phyloP scores from a whole-genome alignment of 1,140 invertebrate genomes.

The Drosophila lacteicornis region DNA sequence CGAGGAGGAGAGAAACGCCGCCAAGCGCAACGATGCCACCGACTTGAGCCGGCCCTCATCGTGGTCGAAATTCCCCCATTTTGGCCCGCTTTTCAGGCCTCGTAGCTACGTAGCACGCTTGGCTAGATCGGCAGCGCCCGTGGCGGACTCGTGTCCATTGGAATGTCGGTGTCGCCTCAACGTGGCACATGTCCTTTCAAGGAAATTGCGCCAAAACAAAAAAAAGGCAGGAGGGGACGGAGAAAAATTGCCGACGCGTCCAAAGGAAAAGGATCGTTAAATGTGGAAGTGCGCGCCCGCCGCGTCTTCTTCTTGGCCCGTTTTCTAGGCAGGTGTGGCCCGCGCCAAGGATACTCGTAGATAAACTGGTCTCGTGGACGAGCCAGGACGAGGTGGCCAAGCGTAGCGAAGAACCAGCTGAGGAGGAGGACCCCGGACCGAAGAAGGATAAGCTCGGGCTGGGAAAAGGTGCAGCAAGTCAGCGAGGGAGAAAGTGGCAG shows the following conservation, averaged over 20 bases:
- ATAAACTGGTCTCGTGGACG: slow-evolving; percentile 71
- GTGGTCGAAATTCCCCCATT: slow-evolving; percentile 61
- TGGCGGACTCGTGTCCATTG: slow-evolving; percentile 67
- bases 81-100: slow-evolving; percentile 52
- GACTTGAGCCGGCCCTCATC: slow-evolving; percentile 66
- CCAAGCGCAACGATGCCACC: slow-evolving; percentile 65
- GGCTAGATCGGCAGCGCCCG: slow-evolving; percentile 50
- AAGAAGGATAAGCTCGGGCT: slow-evolving; percentile 28
- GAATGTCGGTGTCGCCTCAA: slow-evolving; percentile 57
- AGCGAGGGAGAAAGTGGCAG: slow-evolving; percentile 44
- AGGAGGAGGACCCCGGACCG: slow-evolving; percentile 11
- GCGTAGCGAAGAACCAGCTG: slow-evolving; percentile 38
- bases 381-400: slow-evolving; percentile 70
- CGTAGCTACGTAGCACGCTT: slow-evolving; percentile 45
- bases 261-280: slow-evolving; percentile 66
- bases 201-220: slow-evolving; percentile 73
- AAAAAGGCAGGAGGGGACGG: neutral
- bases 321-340: slow-evolving; percentile 78
- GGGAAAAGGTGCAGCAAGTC: slow-evolving; percentile 38
- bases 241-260: slow-evolving; percentile 34
- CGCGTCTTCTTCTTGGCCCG: slow-evolving; percentile 60
- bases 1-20: slow-evolving; percentile 7
- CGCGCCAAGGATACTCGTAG: slow-evolving; percentile 49
- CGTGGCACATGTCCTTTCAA: slow-evolving; percentile 72
- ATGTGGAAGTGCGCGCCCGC: slow-evolving; percentile 65